phyloP scores from a whole-genome alignment of 2,113 vertebrate species.

The Dasyurus viverrinus region DNA sequence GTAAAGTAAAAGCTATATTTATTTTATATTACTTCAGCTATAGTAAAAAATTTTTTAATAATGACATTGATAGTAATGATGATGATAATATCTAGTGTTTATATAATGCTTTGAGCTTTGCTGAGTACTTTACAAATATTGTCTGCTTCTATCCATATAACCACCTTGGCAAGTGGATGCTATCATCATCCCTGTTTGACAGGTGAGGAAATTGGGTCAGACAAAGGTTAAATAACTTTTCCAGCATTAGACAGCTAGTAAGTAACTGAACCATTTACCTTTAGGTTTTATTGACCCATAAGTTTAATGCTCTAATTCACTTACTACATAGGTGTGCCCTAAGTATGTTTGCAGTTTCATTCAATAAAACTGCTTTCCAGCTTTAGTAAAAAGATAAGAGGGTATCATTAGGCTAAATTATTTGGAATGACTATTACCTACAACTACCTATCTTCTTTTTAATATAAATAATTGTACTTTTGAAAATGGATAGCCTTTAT shows the following conservation, averaged over 20 bases:
- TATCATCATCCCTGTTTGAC: neutral
- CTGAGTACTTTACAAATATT: neutral
- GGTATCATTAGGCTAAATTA: neutral
- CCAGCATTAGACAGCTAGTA: neutral
- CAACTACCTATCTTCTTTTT: neutral
- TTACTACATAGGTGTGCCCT: neutral
- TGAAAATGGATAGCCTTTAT: neutral
- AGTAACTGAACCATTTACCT: neutral
- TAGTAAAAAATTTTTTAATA: slow-evolving; percentile 6
- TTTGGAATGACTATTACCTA: neutral
- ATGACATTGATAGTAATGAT: neutral
- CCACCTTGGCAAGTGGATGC: neutral
- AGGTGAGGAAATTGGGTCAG: neutral
- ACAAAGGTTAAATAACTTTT: neutral
- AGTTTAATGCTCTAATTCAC: neutral
- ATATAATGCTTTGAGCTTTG: neutral
- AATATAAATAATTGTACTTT: neutral
- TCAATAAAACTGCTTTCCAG: neutral
- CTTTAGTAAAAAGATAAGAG: neutral
- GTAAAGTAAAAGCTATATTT: slow-evolving; percentile 26
- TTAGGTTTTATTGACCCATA: neutral
- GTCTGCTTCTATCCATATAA: neutral
- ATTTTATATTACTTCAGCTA: neutral
- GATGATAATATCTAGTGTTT: neutral
- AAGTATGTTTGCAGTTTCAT: neutral